Conservation (phyloP, 2,888 invertebrate species). For the Cerastis rubricosa region DNA sequence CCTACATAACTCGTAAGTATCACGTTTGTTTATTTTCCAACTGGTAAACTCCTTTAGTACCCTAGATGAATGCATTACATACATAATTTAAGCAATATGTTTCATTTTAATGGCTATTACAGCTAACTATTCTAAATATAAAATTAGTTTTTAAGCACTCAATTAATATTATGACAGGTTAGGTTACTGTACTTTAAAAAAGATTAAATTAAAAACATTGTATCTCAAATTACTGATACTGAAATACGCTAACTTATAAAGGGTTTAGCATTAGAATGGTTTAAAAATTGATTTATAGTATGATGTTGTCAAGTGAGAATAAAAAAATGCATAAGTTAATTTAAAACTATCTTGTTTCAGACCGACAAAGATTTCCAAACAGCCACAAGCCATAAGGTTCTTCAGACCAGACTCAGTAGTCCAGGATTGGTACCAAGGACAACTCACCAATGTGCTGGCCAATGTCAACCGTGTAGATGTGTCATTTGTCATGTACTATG, state of each 20-base stretch:
- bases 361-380: conserved; percentile 83
- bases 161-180: background rate
- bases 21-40: conserved; percentile 39
- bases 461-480: conserved; percentile 93
- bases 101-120: no score
- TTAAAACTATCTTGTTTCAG: conserved; percentile 65
- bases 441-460: conserved; percentile 92
- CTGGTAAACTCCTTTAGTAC: conserved; percentile 1
- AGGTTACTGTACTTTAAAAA: background rate
- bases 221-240: background rate
- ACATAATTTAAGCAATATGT: background rate
- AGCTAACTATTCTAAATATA: background rate
- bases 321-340: background rate
- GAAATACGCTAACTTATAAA: background rate
- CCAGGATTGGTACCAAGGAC: conserved; percentile 95
- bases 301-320: background rate
- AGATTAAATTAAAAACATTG: background rate
- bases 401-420: conserved; percentile 93
- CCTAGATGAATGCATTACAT: background rate
- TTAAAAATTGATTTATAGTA: background rate
- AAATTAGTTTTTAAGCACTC: background rate
- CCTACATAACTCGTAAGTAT: conserved; percentile 93
- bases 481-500: conserved; percentile 97
- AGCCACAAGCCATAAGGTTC: conserved; percentile 92
- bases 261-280: background rate